Conservation (phyloP, 2,888 invertebrate genomes). For the Plebejus argus region DNA sequence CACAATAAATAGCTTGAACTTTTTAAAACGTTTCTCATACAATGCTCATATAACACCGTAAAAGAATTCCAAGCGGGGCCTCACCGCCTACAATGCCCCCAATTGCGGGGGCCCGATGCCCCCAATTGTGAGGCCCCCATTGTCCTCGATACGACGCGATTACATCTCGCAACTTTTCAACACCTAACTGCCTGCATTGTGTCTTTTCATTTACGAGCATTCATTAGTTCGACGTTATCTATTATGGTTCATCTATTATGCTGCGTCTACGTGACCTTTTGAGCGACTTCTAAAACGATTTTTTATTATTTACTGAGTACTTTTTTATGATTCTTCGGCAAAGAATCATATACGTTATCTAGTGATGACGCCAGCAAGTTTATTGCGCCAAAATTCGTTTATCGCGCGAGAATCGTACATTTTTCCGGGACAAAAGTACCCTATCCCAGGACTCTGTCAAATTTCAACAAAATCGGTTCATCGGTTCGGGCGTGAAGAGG, state of each 20-base stretch:
- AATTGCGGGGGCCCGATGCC: conserved; percentile 24
- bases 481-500: too few relatives aligned
- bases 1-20: not conserved
- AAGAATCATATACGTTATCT: too few relatives aligned
- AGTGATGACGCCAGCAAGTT: too few relatives aligned
- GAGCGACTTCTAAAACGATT: not conserved
- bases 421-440: too few relatives aligned
- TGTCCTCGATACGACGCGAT: conserved; percentile 24
- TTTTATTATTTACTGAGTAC: not conserved
- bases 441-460: too few relatives aligned
- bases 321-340: not conserved
- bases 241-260: conserved; percentile 25
- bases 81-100: conserved; percentile 10
- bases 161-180: conserved; percentile 32
- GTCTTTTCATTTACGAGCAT: conserved; percentile 31
- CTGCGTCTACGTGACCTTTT: not conserved
- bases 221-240: conserved; percentile 28
- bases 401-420: too few relatives aligned
- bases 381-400: too few relatives aligned
- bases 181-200: conserved; percentile 31
- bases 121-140: conserved; percentile 21
- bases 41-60: not conserved
- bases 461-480: too few relatives aligned
- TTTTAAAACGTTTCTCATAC: conserved; percentile 1
- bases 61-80: conserved; percentile 7